These are phyloP conservation scores for Pteronura brasiliensis DNA, from an alignment of 2,113 vertebrate species.

Conservation along the genomic window DNA sequence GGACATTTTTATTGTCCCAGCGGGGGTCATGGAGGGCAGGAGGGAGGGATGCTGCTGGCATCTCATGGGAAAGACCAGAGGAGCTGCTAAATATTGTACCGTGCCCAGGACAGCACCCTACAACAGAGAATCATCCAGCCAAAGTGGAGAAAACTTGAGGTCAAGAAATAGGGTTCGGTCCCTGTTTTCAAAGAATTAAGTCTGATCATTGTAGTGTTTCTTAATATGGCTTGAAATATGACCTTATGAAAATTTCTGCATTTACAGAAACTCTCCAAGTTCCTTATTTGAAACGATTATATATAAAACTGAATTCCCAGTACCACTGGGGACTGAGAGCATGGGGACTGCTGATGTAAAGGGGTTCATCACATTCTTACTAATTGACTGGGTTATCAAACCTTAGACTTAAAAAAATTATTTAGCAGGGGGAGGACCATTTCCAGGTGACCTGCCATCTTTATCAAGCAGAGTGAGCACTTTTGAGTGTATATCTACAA, in stretches of 20 bases:
- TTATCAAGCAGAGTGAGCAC: neutral
- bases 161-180: neutral
- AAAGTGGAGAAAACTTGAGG: neutral
- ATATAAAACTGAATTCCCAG: neutral
- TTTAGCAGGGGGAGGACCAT: neutral
- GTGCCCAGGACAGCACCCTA: neutral
- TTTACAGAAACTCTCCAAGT: neutral
- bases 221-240: neutral
- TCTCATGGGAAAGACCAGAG: neutral
- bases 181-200: neutral
- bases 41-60: neutral
- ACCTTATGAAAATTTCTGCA: neutral
- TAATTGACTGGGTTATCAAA: constrained; percentile 5
- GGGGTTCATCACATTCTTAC: neutral
- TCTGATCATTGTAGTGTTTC: neutral
- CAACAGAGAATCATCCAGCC: neutral
- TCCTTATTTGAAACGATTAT: neutral
- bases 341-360: neutral
- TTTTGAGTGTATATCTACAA: neutral
- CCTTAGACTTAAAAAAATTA: neutral
- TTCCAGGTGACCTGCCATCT: neutral
- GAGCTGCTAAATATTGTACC: neutral
- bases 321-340: neutral
- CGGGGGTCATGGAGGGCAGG: neutral
- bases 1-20: neutral